phyloP scores from a whole-genome alignment of 2,797 vertebrate genomes.

The Propithecus perrieri region DNA sequence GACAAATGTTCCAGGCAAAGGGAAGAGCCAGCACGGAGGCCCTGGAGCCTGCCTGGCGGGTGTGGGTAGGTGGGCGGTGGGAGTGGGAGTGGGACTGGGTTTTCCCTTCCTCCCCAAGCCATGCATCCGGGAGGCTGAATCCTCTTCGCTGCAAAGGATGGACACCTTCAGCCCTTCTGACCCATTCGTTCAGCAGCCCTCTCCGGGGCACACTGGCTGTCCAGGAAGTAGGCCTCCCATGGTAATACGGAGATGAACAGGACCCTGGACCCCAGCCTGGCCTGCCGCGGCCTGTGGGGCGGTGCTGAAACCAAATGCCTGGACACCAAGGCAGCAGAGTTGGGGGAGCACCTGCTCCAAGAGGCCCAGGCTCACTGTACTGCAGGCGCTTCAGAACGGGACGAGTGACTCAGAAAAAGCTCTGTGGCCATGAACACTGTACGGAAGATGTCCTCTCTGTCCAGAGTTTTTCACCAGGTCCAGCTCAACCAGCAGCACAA shows the following conservation, averaged over 20 bases:
- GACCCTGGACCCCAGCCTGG: background rate
- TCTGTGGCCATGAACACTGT: background rate
- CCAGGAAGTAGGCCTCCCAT: rapidly evolving
- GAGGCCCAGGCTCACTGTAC: background rate
- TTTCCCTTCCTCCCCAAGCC: background rate
- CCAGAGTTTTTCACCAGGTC: background rate
- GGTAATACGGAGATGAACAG: background rate
- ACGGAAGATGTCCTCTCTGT: background rate
- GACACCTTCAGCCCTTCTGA: background rate
- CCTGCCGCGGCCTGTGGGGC: too few species aligned
- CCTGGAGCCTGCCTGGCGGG: background rate
- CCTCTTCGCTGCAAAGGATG: background rate
- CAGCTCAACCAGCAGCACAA: background rate
- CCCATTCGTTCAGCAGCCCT: background rate
- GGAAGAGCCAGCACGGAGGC: background rate
- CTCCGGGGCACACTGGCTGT: background rate
- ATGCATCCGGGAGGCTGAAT: background rate
- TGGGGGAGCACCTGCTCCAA: background rate
- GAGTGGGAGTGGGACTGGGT: background rate
- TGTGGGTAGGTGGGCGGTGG: background rate
- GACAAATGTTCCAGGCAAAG: background rate
- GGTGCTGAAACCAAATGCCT: rapidly evolving
- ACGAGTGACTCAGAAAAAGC: background rate
- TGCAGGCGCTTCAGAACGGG: background rate
- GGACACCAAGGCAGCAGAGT: background rate